phyloP scores from a whole-genome alignment of 2,113 vertebrate genomes.

The Naja naja region DNA sequence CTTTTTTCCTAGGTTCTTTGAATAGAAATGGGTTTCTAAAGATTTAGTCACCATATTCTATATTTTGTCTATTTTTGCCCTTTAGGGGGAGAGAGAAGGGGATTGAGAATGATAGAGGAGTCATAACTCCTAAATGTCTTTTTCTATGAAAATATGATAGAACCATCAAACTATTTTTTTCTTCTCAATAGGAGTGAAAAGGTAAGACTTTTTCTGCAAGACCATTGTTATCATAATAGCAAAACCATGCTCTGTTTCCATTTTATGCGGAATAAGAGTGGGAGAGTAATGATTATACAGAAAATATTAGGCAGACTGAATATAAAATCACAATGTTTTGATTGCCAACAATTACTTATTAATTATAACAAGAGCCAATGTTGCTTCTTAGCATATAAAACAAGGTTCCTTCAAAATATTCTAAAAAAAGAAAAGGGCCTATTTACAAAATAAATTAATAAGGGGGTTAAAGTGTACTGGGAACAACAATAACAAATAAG shows the following conservation, averaged over 20 bases:
- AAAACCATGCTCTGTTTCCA: neutral
- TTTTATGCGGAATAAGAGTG: neutral
- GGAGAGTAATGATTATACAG: neutral
- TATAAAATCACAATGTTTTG: constrained; percentile 9
- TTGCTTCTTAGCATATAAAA: constrained; percentile 24
- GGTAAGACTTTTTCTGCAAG: neutral
- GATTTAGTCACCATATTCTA: neutral
- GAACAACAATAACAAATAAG: neutral
- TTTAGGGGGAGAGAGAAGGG: neutral
- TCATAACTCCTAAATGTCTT: neutral
- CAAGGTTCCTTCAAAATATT: neutral
- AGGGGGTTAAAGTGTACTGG: neutral
- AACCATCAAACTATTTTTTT: neutral
- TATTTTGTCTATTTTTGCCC: neutral
- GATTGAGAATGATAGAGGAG: neutral
- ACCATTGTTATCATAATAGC: neutral
- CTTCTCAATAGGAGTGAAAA: neutral
- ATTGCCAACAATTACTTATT: constrained; percentile 24
- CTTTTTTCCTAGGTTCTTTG: neutral
- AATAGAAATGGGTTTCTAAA: neutral
- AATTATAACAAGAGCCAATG: constrained; percentile 22
- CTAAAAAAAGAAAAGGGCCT: neutral
- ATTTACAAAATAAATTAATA: neutral
- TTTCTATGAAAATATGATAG: neutral
- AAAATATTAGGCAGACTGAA: neutral